Evolutionary conservation across 2,888 invertebrate species (phyloP).

Genomic region (Stenchaetothrips biformis): DNA sequence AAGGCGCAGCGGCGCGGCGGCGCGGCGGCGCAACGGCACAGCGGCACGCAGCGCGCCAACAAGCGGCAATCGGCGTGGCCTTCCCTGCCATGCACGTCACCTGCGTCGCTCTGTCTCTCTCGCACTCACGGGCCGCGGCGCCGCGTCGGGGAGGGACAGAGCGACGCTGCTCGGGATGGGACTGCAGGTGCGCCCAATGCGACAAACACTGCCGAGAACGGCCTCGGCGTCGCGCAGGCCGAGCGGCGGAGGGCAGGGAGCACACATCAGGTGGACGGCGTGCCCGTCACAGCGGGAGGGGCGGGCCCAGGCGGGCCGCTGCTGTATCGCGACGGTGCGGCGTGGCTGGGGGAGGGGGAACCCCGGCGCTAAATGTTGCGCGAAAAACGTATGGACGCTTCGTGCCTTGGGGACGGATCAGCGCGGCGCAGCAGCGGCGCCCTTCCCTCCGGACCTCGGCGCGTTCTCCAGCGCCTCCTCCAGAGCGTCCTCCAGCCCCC

Average conservation of each 20-base stretch:
- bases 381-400: constrained; percentile 23
- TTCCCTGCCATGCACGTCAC: not conserved
- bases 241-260: not conserved
- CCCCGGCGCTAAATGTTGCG: constrained; percentile 22
- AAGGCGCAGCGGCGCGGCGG: not conserved
- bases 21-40: not conserved
- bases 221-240: not conserved
- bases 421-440: not conserved
- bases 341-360: not conserved
- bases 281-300: too few species aligned
- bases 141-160: too few species aligned
- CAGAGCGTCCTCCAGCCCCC: too few species aligned
- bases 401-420: constrained; percentile 24
- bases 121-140: not conserved
- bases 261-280: not conserved
- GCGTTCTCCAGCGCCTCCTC: too few species aligned
- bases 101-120: too few species aligned
- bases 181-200: too few species aligned
- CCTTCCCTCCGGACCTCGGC: too few species aligned
- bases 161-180: too few species aligned
- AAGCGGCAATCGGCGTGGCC: too few species aligned
- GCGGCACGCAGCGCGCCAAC: not conserved
- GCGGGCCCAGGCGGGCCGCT: too few species aligned
- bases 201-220: too few species aligned
- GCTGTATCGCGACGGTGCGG: too few species aligned